phyloP scores from a whole-genome alignment of 2,888 invertebrate species.

The Pollenia griseotomentosa region DNA sequence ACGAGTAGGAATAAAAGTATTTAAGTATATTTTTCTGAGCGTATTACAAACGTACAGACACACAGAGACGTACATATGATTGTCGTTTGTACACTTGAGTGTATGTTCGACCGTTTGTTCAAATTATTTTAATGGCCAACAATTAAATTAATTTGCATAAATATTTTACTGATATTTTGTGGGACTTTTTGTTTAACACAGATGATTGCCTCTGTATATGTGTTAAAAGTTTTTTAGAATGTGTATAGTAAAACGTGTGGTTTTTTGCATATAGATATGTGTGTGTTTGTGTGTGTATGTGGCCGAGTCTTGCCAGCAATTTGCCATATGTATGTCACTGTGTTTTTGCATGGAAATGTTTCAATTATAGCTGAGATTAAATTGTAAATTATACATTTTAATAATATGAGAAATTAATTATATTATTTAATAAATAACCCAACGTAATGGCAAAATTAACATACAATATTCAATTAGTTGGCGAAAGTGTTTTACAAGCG shows the following conservation, averaged over 20 bases:
- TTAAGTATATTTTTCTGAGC: conserved; percentile 13
- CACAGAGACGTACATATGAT: not conserved
- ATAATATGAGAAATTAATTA: conserved; percentile 69
- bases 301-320: conserved; percentile 39
- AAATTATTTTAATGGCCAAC: conserved; percentile 70
- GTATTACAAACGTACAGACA: not conserved
- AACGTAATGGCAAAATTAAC: conserved; percentile 58
- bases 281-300: not conserved
- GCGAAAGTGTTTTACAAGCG: conserved; percentile 37
- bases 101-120: conserved; percentile 37
- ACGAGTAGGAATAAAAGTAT: conserved; percentile 22
- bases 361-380: conserved; percentile 72
- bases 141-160: conserved; percentile 73
- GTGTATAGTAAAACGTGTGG: not conserved
- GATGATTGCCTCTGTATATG: conserved; percentile 35
- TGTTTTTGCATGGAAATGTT: conserved; percentile 62
- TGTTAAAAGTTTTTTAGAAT: not conserved
- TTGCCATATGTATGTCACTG: conserved; percentile 49
- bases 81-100: not conserved
- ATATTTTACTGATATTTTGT: conserved; percentile 70
- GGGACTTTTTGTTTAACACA: conserved; percentile 57
- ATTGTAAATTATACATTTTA: conserved; percentile 71
- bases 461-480: conserved; percentile 58
- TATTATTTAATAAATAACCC: conserved; percentile 66
- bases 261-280: not conserved